Evolutionary conservation across 2,113 vertebrate species (phyloP), one percentile per base, ranked within the genome.

Genomic region (Chloebia gouldiae): DNA sequence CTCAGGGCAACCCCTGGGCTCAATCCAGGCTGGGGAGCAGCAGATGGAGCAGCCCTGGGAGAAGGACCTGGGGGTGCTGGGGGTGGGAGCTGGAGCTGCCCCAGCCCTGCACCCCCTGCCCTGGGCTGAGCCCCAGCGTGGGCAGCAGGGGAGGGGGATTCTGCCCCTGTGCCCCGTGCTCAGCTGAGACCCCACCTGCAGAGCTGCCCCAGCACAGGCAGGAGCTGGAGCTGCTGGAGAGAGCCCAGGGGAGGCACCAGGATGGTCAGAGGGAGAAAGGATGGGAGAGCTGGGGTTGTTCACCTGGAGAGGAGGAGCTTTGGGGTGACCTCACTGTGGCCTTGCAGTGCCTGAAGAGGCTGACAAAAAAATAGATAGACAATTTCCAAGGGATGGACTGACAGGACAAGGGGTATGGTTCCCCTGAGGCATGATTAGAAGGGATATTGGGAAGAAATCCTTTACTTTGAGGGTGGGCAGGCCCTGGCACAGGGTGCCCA

Each of bases 381-480:
- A 5, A 1, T 53, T 53, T 18, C 1, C 39, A 65, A 8, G 31
- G 49, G 15, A 3, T 30, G 23, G 13, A 40, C 7, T 0, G 44
- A 18, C 18, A 53, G 19, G 19, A 79, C 2, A 53, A 44, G 11
- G 7, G 39, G 19, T 18, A 28, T 64, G 24, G 39, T 6, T 42
- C 42, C 24, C 47, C 8, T 3, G 11, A 51, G 47, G 18, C 19
- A 35, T 31, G 23, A 1, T 17, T 11, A 13, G 24, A 44, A 23
- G 76, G 15, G 1, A 30, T 44, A 17, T 11, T 30, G 8, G 39
- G 24, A 53, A 35, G 7, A 0, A 64, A 18, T 63, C 0, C 0
- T n/a, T 51, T 0, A 3, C 3, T 64, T 8, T 6, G 30, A 17
- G 24, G 30, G 11, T 28, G 37, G 13, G 0, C 0, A 42, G 18